Base-by-base conservation (phyloP, 2,888 invertebrate species). In the Mamestra brassicae region DNA sequence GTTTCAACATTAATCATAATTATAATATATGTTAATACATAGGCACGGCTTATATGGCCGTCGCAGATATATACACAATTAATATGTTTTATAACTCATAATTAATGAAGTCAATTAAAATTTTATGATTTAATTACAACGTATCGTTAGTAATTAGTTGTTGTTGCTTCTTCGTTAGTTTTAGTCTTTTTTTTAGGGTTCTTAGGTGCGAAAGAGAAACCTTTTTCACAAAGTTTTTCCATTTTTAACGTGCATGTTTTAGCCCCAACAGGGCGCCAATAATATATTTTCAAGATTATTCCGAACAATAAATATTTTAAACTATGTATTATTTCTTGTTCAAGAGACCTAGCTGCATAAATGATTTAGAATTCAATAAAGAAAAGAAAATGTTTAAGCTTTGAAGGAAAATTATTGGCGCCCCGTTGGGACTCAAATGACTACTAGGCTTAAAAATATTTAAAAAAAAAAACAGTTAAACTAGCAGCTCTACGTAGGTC, bases 61-160 rank as follows among this genome's bases (percentile, higher is more conserved):
- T 74, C 52, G 55, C 70, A 79, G 65, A 80, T 82, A 72, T 82
- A 72, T 74, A 50, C 58, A 60, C 70, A 74, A 61, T 86, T 75
- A 84, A 74, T 86, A 79, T 71, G 71, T 78, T 87, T 84, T 85
- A 85, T 79, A 52, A 76, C 77, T 72, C 71, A 71, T 76, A 80
- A 76, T 76, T 81, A 81, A 86, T 85, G 74, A 79, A 80, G 63
- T 80, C 79, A 85, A 86, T 87, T 85, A 87, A 74, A 81, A 70
- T 77, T 84, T 87, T 86, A 87, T 74, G 76, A 78, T 76, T 80
- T 87, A 87, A 87, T 87, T 78, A 79, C 74, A 76, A 74, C 68
- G 76, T 74, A 71, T 71, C 61, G 63, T 77, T 63, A n/a, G 65
- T 83, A 81, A 85, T 80, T 78, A 81, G 77, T 83, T 82, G 79